phyloP scores from a whole-genome alignment of 2,888 invertebrate genomes.

The Drosophila colorata region DNA sequence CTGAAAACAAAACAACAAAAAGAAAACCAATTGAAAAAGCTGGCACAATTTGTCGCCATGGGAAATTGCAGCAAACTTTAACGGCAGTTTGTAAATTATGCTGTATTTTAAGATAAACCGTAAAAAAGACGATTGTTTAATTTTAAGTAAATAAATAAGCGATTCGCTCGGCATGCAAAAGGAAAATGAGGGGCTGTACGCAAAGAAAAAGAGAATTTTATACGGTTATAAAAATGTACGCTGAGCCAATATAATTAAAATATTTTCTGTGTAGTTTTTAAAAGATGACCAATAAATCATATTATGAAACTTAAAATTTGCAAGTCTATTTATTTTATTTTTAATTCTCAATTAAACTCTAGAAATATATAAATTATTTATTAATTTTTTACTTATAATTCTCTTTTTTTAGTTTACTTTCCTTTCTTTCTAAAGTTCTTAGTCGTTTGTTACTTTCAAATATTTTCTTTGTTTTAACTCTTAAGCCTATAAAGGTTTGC shows the following conservation, averaged over 20 bases:
- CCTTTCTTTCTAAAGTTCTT: not conserved
- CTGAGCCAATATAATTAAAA: no score
- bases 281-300: not conserved
- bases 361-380: no score
- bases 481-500: no score
- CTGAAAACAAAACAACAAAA: constrained; percentile 17
- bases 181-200: not conserved
- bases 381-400: no score
- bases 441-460: not conserved
- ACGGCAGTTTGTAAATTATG: constrained; percentile 50
- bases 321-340: not conserved
- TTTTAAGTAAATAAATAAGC: constrained; percentile 11
- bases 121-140: constrained; percentile 15
- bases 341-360: not conserved
- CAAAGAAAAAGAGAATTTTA: not conserved
- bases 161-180: not conserved
- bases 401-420: not conserved
- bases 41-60: constrained; percentile 32
- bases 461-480: no score
- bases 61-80: constrained; percentile 44
- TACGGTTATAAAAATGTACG: no score
- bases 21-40: constrained; percentile 34
- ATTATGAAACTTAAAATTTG: no score
- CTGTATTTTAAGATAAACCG: constrained; percentile 32
- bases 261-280: no score